Percentiles rank a stretch among this genome's conserved stretches.
Evolutionary conservation across 64 coral and sea anemone genomes (phyloP).

Genomic region (Acropora yongei): DNA sequence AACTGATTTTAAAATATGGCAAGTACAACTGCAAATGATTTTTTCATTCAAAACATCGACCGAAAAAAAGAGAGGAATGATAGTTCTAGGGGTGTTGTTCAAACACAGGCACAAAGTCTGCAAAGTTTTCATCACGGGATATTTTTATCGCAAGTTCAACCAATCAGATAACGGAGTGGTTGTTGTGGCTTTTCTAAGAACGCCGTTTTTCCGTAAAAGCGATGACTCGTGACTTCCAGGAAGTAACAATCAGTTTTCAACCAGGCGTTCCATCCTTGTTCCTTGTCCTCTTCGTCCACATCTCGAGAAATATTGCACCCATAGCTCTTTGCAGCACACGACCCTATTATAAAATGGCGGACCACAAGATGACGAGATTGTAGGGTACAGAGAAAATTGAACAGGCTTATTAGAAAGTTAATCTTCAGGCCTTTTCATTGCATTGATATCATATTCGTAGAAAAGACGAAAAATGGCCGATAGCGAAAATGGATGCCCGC

Average conservation of each 20-base stretch:
- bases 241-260: not conserved
- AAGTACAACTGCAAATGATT: not conserved
- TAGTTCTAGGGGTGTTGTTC: too few relatives aligned
- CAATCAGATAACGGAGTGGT: not conserved
- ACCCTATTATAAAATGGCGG: not conserved
- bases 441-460: not conserved
- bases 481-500: constrained; percentile 45
- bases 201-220: not conserved
- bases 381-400: too few relatives aligned
- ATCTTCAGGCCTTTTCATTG: not conserved
- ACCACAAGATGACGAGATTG: not conserved
- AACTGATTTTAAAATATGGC: not conserved
- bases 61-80: too few relatives aligned
- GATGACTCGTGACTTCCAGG: not conserved
- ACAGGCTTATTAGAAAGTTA: too few relatives aligned
- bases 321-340: not conserved
- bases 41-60: too few relatives aligned
- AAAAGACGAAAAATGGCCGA: constrained; percentile 55
- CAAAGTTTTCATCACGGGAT: not conserved
- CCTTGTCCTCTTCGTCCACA: not conserved
- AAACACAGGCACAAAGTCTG: too few relatives aligned
- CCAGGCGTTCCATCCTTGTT: constrained; percentile 20
- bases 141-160: not conserved
- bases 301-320: not conserved
- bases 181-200: not conserved